Evolutionary conservation across 92 coral and sea anemone genomes (phyloP), one percentile per base, ranked within the genome.

Genomic region (Blastomussa wellsi): DNA sequence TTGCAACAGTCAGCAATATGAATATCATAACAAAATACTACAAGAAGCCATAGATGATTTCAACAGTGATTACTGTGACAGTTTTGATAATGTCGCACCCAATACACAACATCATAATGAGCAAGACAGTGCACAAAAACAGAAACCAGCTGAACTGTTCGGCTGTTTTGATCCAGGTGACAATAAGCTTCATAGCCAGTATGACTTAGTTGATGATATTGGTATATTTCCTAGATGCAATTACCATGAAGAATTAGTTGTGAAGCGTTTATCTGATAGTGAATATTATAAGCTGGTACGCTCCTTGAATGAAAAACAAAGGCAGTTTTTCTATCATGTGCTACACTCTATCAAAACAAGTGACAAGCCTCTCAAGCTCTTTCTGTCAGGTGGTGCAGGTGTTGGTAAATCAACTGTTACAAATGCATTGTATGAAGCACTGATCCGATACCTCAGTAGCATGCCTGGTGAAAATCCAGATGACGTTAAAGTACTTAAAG

Each of bases 141-240:
- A 81, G 72, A 81, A 85, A 72, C 82, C 88, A 57, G 89, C 90
- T 86, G 90, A 89, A 72, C 57, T 72, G 75, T 89, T 85, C 59
- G 95, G 92, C 17, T 92, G 95, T 64, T 86, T 92, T 89, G 89
- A 92, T 42, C 90, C 95, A 76, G 92, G 92, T 3, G 85, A 41
- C 31, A 77, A 91, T 70, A 92, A 86, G 49, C 86, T 81, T 33
- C 92, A 89, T 37, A 81, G 79, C 74, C 92, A 88, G n/a, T n/a
- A n/a, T n/a, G n/a, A n/a, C n/a, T n/a, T n/a, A n/a, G n/a, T n/a
- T n/a, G n/a, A n/a, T n/a, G 72, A 66, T 22, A 90, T 84, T 57
- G 92, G 86, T 15, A 89, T 89, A 29, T 80, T 72, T 66, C 92
- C 92, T 17, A 89, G 89, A 42, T 47, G 89, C 48, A n/a, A n/a